A percentile compares a stretch with the other conserved stretches of the same genome.
Conservation (phyloP, 2,113 vertebrate species). For the Hydrolagus affinis region DNA sequence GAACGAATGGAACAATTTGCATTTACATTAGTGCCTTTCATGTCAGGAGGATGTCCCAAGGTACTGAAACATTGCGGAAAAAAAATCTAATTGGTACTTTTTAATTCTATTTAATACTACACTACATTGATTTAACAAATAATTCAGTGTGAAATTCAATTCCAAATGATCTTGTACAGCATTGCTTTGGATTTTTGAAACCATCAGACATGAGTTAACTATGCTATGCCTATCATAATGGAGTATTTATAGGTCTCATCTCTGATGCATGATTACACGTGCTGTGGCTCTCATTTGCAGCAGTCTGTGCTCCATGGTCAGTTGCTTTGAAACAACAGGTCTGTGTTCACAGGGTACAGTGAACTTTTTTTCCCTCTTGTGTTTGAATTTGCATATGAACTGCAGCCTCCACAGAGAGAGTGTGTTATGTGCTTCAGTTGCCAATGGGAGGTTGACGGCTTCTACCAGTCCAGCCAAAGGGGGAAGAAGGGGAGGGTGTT, state of each 20-base stretch:
- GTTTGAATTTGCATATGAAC: constrained; percentile 39
- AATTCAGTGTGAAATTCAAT: background rate
- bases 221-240: background rate
- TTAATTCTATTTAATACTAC: background rate
- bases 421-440: constrained; percentile 39
- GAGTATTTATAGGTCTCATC: background rate
- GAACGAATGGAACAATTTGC: too few species aligned
- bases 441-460: constrained; percentile 49
- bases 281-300: background rate
- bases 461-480: constrained; percentile 40
- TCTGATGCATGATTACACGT: background rate
- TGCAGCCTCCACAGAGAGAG: constrained; percentile 39
- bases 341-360: constrained; percentile 18
- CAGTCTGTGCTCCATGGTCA: background rate
- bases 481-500: constrained; percentile 35
- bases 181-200: background rate
- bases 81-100: background rate
- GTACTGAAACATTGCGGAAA: background rate
- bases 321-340: constrained; percentile 19
- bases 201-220: background rate
- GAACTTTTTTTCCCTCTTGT: constrained; percentile 33
- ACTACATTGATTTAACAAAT: too few species aligned
- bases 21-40: too few species aligned
- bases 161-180: background rate
- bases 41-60: too few species aligned